Evolutionary conservation across 2,888 invertebrate species (phyloP), one percentile per base, ranked within the genome.

Genomic region (Drosophila melanocephala): DNA sequence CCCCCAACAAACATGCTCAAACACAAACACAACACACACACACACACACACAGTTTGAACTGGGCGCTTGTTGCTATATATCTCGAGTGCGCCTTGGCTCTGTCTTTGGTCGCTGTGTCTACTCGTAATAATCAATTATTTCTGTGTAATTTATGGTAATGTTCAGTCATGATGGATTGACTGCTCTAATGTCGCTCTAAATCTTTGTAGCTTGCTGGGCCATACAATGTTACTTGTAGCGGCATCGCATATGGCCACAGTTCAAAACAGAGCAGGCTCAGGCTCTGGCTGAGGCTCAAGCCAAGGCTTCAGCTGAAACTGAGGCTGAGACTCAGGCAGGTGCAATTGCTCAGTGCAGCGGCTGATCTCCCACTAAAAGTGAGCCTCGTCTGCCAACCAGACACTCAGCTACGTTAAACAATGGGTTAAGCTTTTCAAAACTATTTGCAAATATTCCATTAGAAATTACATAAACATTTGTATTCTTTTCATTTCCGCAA

Each of bases 151-250:
- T 93, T 93, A 93, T 93, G 93, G 93, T 93, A 93, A 93, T 93
- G 93, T 93, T 93, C 92, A 91, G 91, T 91, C 93, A 93, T 93
- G 93, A 93, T 93, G 93, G 93, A 93, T 93, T 93, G 92, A 92
- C 93, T 93, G 92, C 93, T 93, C 93, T 93, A 93, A 93, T 93
- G 93, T 93, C 93, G 93, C 92, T 93, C 93, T 93, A 93, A 93
- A 93, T 93, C 93, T 92, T 92, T 91, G 86, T 82, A 75, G 76
- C 79, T 77, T 61, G 84, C 85, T 84, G 80, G 78, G 70, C 63
- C 73, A 70, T 50, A 73, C 58, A n/a, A 52, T 55, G 55, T 86
- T 83, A 75, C 83, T 83, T 77, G 84, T 77, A 80, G 75, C 84
- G 81, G 83, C 82, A 84, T 81, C 72, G 85, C 85, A 79, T 71